Conservation (phyloP, 2,797 vertebrate genomes). For the Gymnodraco acuticeps region DNA sequence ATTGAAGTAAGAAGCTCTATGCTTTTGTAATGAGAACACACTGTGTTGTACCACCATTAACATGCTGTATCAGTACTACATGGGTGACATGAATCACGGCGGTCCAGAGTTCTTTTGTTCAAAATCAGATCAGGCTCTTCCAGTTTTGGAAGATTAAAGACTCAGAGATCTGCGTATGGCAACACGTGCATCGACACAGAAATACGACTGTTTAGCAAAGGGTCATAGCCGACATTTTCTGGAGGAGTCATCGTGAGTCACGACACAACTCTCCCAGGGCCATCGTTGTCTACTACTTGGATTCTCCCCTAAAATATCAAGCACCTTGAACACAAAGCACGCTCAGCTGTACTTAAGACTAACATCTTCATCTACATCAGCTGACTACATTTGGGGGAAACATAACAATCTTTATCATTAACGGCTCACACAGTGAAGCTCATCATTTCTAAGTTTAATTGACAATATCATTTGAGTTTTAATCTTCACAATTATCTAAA, state of each 20-base stretch:
- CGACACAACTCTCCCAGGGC: constrained; percentile 25
- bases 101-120: constrained; percentile 45
- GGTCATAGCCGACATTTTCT: constrained; percentile 68
- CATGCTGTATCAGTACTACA: constrained; percentile 17
- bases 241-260: constrained; percentile 75
- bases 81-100: constrained; percentile 1
- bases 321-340: neutral
- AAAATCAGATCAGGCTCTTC: constrained; percentile 7
- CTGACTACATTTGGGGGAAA: constrained; percentile 2
- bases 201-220: constrained; percentile 31
- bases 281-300: constrained; percentile 22
- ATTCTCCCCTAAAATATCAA: constrained; percentile 48
- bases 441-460: constrained; percentile 10
- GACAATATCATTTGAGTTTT: constrained; percentile 40
- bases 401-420: neutral
- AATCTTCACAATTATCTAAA: constrained; percentile 42
- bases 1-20: neutral
- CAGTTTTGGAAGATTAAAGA: constrained; percentile 7
- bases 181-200: constrained; percentile 47
- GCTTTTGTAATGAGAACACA: neutral
- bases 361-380: neutral
- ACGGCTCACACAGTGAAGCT: constrained; percentile 5
- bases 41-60: constrained; percentile 9
- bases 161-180: constrained; percentile 25
- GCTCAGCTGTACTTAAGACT: neutral